Conservation (phyloP, 2,113 vertebrate species). For the Prietella phreatophila region DNA sequence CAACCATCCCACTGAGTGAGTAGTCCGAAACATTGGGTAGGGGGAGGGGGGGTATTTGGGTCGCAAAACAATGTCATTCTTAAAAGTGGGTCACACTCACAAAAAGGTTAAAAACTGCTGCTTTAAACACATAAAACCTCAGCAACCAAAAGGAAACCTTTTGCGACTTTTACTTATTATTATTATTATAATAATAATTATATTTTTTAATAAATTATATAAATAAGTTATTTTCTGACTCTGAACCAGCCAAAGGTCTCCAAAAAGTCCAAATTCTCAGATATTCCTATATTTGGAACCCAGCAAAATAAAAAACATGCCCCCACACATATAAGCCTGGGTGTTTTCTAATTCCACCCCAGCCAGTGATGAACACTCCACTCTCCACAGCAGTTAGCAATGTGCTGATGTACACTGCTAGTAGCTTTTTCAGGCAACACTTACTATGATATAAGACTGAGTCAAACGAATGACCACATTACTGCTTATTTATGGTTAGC, state of each 20-base stretch:
- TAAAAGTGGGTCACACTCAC: no score
- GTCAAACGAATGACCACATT: slow-evolving; percentile 27
- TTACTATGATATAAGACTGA: slow-evolving; percentile 17
- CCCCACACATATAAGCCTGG: background rate
- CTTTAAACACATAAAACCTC: background rate
- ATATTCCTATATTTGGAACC: background rate
- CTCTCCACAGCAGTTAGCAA: background rate
- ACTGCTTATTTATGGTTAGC: slow-evolving; percentile 25
- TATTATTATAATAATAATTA: no score
- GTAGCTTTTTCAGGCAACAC: slow-evolving; percentile 18
- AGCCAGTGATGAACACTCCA: background rate
- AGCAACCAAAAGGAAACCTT: background rate
- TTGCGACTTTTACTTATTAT: background rate
- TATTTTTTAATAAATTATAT: no score
- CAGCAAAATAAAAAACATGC: background rate
- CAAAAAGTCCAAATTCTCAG: background rate
- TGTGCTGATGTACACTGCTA: background rate
- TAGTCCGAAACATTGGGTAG: no score
- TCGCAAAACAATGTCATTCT: no score
- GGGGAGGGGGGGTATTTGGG: no score
- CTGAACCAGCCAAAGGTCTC: background rate
- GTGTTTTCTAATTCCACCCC: background rate
- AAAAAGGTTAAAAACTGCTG: no score
- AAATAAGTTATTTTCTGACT: background rate
- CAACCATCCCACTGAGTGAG: no score